Evolutionary conservation across 64 coral and sea anemone genomes (phyloP).

Genomic region (Pocillopora verrucosa): DNA sequence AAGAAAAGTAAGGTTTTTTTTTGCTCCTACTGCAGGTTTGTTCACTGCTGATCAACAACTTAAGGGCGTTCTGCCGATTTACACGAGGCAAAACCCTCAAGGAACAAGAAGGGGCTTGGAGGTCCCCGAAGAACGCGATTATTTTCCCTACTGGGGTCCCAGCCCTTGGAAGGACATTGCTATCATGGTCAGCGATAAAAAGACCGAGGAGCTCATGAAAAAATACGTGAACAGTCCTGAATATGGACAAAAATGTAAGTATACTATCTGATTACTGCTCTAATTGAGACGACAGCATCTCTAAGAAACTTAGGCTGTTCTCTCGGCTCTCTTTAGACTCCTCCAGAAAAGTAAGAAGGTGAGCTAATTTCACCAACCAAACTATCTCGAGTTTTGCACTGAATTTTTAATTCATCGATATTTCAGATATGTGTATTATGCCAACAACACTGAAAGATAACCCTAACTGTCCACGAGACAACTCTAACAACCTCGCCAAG

Average conservation of each 20-base stretch:
- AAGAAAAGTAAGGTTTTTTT: not conserved
- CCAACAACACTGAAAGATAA: not conserved
- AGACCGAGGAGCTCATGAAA: not conserved
- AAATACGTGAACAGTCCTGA: not conserved
- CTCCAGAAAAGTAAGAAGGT: too few species aligned
- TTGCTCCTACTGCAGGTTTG: conserved; percentile 4
- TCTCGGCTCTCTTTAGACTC: too few species aligned
- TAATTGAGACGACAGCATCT: not conserved
- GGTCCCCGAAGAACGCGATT: conserved; percentile 64
- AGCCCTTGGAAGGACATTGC: conserved; percentile 38
- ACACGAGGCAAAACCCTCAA: conserved; percentile 57
- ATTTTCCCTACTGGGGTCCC: conserved; percentile 29
- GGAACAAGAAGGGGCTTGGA: conserved; percentile 67
- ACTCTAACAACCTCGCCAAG: not conserved
- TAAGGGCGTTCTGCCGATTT: conserved; percentile 53
- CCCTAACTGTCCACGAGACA: not conserved
- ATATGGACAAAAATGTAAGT: not conserved
- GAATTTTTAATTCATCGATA: not conserved
- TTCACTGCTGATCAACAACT: conserved; percentile 47
- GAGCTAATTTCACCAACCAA: not conserved
- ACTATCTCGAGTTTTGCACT: not conserved
- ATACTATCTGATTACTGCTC: not conserved
- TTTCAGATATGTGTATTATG: not conserved
- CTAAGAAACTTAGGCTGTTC: not conserved
- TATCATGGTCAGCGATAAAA: conserved; percentile 3